These are phyloP conservation scores for Drosophila insularis DNA, from an alignment of 1,140 invertebrate genomes.

Conservation along the genomic window DNA sequence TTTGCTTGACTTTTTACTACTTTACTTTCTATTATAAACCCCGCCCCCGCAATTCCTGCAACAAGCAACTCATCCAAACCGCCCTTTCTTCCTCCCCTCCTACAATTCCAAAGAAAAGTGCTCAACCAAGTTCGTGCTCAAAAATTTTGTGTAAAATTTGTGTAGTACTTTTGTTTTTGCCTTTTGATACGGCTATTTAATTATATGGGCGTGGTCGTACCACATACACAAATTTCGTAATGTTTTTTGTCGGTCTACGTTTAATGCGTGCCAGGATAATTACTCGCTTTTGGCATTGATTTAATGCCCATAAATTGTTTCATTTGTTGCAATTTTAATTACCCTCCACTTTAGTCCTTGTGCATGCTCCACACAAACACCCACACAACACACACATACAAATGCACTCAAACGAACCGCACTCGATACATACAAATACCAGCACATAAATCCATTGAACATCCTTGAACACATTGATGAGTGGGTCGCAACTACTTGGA, in stretches of 20 bases:
- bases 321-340: constrained; percentile 61
- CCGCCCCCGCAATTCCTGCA: not conserved
- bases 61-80: not conserved
- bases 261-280: constrained; percentile 53
- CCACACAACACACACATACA: not conserved
- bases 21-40: constrained; percentile 61
- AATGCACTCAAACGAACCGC: constrained; percentile 2
- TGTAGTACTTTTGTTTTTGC: constrained; percentile 26
- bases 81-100: not conserved
- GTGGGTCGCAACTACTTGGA: constrained; percentile 9
- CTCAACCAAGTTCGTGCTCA: constrained; percentile 16
- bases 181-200: constrained; percentile 28
- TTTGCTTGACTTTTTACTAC: constrained; percentile 44
- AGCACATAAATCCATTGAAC: constrained; percentile 10
- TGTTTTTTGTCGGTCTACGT: constrained; percentile 17
- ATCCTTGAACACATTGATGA: constrained; percentile 12
- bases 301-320: constrained; percentile 67
- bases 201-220: constrained; percentile 35
- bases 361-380: constrained; percentile 7
- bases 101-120: too few relatives aligned
- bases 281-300: constrained; percentile 58
- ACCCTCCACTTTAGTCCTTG: constrained; percentile 32
- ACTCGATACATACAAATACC: constrained; percentile 1
- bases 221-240: constrained; percentile 30
- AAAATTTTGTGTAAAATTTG: constrained; percentile 3